Evolutionary conservation across 2,888 invertebrate species (phyloP).

Genomic region (Scrobipalpa costella): DNA sequence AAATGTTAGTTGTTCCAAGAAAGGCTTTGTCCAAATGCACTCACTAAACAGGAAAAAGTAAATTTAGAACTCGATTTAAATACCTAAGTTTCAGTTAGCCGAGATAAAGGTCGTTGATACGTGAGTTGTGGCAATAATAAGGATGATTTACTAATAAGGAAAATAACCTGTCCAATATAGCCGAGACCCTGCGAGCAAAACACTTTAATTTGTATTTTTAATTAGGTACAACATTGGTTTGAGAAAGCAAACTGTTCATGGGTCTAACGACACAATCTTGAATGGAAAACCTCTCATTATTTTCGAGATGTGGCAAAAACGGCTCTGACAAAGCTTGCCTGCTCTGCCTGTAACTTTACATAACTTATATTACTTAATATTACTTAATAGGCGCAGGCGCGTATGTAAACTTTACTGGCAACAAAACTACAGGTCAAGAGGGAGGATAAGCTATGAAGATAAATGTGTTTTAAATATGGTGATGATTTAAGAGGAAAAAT

Average conservation of each 20-base stretch:
- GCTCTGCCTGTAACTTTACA: no score
- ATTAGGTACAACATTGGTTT: not conserved
- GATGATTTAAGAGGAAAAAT: constrained; percentile 8
- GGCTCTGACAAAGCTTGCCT: no score
- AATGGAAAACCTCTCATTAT: no score
- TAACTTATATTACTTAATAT: no score
- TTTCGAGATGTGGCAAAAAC: no score
- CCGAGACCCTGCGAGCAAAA: constrained; percentile 5
- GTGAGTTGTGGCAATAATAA: not conserved
- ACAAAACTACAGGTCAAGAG: not conserved
- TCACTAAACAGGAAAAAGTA: not conserved
- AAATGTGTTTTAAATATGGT: constrained; percentile 1
- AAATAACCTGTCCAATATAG: constrained; percentile 6
- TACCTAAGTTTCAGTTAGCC: not conserved
- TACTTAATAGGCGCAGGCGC: no score
- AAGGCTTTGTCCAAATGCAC: not conserved
- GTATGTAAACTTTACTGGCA: not conserved
- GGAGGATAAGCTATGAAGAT: not conserved
- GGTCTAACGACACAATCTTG: no score
- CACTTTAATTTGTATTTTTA: not conserved
- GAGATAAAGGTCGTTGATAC: constrained; percentile 6
- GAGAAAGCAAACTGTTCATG: no score
- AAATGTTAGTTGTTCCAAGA: no score
- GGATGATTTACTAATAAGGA: constrained; percentile 8
- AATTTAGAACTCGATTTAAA: not conserved